These are phyloP conservation scores for Polydrusus cervinus DNA, from an alignment of 2,888 invertebrate species.

Conservation along the genomic window DNA sequence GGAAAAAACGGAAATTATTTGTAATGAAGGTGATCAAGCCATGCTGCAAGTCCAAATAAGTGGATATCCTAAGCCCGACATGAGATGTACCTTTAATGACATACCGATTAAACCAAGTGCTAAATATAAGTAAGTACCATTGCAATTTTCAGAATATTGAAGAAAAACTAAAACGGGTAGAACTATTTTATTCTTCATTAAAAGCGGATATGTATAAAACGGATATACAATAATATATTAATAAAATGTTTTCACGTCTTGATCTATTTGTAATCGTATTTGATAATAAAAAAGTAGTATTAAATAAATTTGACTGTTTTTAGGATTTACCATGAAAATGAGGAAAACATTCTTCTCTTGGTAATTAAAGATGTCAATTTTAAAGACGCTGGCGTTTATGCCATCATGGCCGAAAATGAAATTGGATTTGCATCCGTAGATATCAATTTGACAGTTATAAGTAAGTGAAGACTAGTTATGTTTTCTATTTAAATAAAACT, in stretches of 20 bases:
- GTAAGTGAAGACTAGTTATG: too few species aligned
- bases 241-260: too few species aligned
- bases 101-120: constrained; percentile 52
- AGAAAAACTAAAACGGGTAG: too few species aligned
- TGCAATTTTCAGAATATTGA: too few species aligned
- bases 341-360: constrained; percentile 50
- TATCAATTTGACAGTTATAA: constrained; percentile 47
- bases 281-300: too few species aligned
- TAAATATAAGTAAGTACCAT: constrained; percentile 52
- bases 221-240: too few species aligned
- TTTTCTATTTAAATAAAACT: too few species aligned
- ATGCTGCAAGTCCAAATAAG: constrained; percentile 54
- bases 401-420: constrained; percentile 55
- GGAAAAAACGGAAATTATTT: constrained; percentile 49
- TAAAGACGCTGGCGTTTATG: constrained; percentile 49
- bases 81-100: constrained; percentile 53
- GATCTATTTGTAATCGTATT: too few species aligned
- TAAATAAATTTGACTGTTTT: not conserved
- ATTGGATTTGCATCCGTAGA: constrained; percentile 54
- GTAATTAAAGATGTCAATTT: constrained; percentile 52
- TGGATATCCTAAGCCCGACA: constrained; percentile 54
- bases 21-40: constrained; percentile 53
- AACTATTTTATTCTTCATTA: too few species aligned
- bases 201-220: too few species aligned
- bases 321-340: constrained; percentile 55